These are phyloP conservation scores for Drosophila melanica DNA, from an alignment of 1,140 invertebrate genomes.

Conservation along the genomic window DNA sequence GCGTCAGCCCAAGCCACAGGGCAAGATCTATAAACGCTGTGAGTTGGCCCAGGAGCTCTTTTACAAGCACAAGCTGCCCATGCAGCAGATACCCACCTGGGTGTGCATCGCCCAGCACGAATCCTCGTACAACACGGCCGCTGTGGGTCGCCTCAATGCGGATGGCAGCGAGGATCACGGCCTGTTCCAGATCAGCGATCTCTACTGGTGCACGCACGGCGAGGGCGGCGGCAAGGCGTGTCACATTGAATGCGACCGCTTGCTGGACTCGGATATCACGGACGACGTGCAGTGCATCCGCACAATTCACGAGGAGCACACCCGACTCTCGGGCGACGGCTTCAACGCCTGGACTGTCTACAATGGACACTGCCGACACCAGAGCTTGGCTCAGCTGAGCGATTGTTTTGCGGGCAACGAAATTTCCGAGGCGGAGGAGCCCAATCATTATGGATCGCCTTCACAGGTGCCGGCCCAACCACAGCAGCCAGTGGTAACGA, in stretches of 20 bases:
- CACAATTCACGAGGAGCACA: conserved; percentile 86
- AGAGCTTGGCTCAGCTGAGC: conserved; percentile 37
- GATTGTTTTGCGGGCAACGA: conserved; percentile 60
- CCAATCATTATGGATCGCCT: conserved; percentile 10
- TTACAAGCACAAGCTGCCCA: conserved; percentile 85
- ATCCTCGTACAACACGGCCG: conserved; percentile 88
- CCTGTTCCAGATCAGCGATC: conserved; percentile 89
- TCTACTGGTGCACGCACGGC: conserved; percentile 87
- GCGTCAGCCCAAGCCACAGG: conserved; percentile 38
- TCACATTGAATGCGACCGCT: conserved; percentile 86
- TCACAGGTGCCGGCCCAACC: conserved; percentile 10
- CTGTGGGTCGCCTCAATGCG: conserved; percentile 85
- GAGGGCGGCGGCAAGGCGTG: conserved; percentile 86
- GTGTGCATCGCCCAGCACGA: conserved; percentile 90
- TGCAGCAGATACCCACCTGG: conserved; percentile 87
- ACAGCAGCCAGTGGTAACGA: not conserved
- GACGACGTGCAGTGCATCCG: conserved; percentile 88
- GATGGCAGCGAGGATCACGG: conserved; percentile 88
- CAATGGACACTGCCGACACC: conserved; percentile 25
- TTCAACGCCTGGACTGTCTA: conserved; percentile 87
- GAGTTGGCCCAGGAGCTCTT: conserved; percentile 87
- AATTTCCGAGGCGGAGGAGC: conserved; percentile 36
- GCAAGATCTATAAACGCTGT: conserved; percentile 87
- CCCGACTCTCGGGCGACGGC: conserved; percentile 87
- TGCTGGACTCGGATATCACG: conserved; percentile 87